Evolutionary conservation across 1,140 invertebrate species (phyloP).

Genomic region (Aplysia californica): DNA sequence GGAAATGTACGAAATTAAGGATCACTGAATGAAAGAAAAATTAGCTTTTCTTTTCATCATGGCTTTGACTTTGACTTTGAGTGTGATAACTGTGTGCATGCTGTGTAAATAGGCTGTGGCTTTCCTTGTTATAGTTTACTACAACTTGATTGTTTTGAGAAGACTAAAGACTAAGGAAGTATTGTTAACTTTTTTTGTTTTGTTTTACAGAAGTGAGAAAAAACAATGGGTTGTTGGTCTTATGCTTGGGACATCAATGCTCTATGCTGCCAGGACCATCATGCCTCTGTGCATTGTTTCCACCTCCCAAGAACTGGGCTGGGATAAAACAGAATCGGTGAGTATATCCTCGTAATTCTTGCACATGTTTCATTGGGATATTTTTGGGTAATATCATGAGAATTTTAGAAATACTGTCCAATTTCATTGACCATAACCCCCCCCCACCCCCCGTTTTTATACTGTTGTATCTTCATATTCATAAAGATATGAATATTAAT

Average conservation of each 20-base stretch:
- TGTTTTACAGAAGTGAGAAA: slow-evolving; percentile 63
- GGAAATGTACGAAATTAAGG: too few species aligned
- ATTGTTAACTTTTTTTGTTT: neutral
- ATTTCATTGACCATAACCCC: neutral
- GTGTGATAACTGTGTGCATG: too few species aligned
- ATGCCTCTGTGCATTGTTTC: slow-evolving; percentile 77
- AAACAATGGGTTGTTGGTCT: slow-evolving; percentile 73
- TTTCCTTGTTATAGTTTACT: too few species aligned
- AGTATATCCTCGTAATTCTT: slow-evolving; percentile 28
- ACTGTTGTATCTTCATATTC: neutral
- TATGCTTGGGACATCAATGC: slow-evolving; percentile 75
- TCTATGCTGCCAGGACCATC: slow-evolving; percentile 78
- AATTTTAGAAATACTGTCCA: too few species aligned
- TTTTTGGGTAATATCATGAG: neutral
- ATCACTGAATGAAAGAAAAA: too few species aligned
- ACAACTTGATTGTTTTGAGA: too few species aligned
- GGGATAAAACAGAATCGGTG: slow-evolving; percentile 79
- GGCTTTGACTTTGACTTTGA: too few species aligned
- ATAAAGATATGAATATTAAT: neutral
- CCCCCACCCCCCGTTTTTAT: neutral
- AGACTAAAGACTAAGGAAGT: too few species aligned
- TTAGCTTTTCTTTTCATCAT: too few species aligned
- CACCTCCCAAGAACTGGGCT: slow-evolving; percentile 76
- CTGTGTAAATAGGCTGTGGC: too few species aligned
- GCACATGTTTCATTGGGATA: neutral